These are phyloP conservation scores for Xenus cinereus DNA, from an alignment of 2,113 vertebrate genomes.

Conservation along the genomic window DNA sequence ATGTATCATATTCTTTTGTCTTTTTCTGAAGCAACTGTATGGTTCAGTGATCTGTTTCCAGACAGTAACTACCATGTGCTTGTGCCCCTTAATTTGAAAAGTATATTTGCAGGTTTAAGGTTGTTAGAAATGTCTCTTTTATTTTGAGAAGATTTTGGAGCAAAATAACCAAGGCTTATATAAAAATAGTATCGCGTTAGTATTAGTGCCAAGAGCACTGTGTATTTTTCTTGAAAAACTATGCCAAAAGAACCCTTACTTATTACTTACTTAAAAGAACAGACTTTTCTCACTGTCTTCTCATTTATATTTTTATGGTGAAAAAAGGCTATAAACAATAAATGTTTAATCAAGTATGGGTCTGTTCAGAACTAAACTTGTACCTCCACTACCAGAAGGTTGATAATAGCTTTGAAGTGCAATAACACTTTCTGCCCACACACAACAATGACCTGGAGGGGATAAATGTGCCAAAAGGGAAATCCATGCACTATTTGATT, in stretches of 20 bases:
- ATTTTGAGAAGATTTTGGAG: neutral
- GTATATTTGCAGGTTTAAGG: neutral
- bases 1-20: neutral
- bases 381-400: neutral
- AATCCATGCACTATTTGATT: conserved; percentile 44
- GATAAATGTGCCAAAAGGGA: conserved; percentile 51
- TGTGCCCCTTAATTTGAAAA: neutral
- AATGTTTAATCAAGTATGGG: conserved; percentile 12
- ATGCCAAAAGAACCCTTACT: neutral
- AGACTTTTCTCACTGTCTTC: neutral
- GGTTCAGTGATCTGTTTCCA: neutral
- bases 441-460: neutral
- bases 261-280: neutral
- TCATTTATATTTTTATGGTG: neutral
- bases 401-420: conserved; percentile 17
- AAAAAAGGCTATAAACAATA: neutral
- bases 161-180: neutral
- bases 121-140: neutral
- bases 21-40: neutral
- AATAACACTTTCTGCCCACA: neutral
- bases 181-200: neutral
- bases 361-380: conserved; percentile 27
- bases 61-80: neutral
- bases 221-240: neutral
- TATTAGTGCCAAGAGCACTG: rapidly evolving